Percentiles rank a stretch among this genome's conserved stretches.
These are phyloP conservation scores for Botrylloides violaceus DNA, from an alignment of 23 tunicate genomes.

Conservation along the genomic window DNA sequence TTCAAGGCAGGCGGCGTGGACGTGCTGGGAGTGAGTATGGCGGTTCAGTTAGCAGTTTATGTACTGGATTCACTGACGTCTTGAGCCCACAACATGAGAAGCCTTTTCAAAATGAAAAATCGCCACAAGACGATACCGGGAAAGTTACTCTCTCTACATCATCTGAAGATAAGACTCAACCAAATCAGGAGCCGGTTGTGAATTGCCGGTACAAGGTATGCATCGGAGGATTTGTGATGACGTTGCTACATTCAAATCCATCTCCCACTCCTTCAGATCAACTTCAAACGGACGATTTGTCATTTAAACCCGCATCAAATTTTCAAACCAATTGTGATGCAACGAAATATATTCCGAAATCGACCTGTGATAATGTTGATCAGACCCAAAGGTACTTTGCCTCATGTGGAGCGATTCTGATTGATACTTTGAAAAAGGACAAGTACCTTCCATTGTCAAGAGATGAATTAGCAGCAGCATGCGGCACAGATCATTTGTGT, in stretches of 20 bases:
- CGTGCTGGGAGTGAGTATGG: conserved; percentile 10
- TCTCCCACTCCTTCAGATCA: neutral
- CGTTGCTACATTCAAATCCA: conserved; percentile 49
- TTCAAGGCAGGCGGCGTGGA: too few species aligned
- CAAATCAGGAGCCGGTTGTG: neutral
- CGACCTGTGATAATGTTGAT: neutral
- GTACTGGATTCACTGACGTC: conserved; percentile 7
- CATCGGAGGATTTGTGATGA: conserved; percentile 26
- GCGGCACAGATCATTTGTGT: conserved; percentile 37
- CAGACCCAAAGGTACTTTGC: conserved; percentile 1
- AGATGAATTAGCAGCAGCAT: conserved; percentile 2
- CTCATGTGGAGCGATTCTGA: neutral
- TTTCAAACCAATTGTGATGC: conserved; percentile 1
- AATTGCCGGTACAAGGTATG: conserved; percentile 33
- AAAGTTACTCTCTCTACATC: neutral
- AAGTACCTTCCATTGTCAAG: neutral
- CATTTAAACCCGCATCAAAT: neutral
- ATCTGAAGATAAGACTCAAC: neutral
- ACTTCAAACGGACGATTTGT: neutral
- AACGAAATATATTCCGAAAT: neutral
- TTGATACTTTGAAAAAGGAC: neutral
- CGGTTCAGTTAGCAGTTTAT: neutral
- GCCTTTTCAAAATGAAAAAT: too few species aligned
- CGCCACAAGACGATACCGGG: too few species aligned
- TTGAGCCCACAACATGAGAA: neutral